Evolutionary conservation across 2,797 vertebrate species (phyloP), one percentile per base, ranked within the genome.

Genomic region (Rachycentron canadum): DNA sequence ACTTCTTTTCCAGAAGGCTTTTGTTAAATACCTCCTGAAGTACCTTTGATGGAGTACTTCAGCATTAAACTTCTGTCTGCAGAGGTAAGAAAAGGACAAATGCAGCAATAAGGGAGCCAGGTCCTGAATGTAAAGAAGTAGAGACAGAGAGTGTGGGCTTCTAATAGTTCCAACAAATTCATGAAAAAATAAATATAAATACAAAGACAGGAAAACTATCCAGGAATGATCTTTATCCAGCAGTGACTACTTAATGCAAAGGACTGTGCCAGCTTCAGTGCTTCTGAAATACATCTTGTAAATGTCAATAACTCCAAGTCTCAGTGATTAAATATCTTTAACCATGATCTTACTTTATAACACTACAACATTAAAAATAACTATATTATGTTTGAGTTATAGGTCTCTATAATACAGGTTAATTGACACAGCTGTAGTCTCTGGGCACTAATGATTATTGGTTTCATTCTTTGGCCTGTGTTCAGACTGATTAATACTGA

Each of bases 21-120:
- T 83, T 81, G 78, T 85, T 87, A 79, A 89, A 87, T 45, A 79
- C 73, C 71, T 75, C 56, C 12, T 88, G 71, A 88, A 82, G 83
- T 60, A 83, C 25, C 75, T 86, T 75, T 82, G 79, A 89, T 87
- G 76, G 50, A 84, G 74, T 19, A 69, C 78, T 79, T 86, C 45
- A 71, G 73, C 70, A 64, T 68, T 53, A 80, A 85, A 85, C 79
- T 77, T 85, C 73, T 76, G 59, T 79, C 56, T 78, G 77, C 60
- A 50, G 64, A 80, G 64, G 67, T 70, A 63, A 65, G 73, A 25
- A 32, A 62, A 65, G 52, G 41, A 58, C 30, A 69, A 79, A 63
- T 17, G 65, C 58, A 55, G 58, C 26, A 45, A 65, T 61, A 25
- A 65, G 34, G 21, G 61, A 74, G 63, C 59, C 38, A 9, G 40